Conservation (phyloP, 2,888 invertebrate genomes). For the Malthinus flaveolus region DNA sequence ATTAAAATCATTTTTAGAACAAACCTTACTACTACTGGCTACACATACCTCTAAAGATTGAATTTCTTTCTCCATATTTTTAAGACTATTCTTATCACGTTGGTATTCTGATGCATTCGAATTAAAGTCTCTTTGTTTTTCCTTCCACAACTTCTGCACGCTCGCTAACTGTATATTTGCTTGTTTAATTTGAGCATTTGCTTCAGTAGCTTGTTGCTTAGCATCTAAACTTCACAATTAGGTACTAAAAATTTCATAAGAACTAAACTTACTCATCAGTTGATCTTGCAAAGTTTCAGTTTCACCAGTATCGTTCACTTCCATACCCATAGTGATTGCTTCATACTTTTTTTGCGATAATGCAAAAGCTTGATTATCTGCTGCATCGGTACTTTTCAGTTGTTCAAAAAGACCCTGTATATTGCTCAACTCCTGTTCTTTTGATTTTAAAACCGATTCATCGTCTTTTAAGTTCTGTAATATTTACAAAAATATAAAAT, state of each 20-base stretch:
- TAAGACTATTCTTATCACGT: slow-evolving; percentile 64
- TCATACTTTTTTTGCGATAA: slow-evolving; percentile 80
- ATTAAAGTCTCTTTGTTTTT: slow-evolving; percentile 69
- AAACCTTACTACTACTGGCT: slow-evolving; percentile 6
- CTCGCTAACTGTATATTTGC: slow-evolving; percentile 75
- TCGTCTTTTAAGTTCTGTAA: slow-evolving; percentile 66
- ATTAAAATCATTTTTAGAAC: slow-evolving; percentile 38
- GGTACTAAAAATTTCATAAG: slow-evolving; percentile 19
- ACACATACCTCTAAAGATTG: slow-evolving; percentile 60
- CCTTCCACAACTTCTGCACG: slow-evolving; percentile 63
- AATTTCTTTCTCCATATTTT: slow-evolving; percentile 61
- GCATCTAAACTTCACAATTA: slow-evolving; percentile 59
- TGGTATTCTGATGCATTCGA: slow-evolving; percentile 68
- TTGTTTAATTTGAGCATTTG: slow-evolving; percentile 78
- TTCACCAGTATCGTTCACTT: slow-evolving; percentile 76
- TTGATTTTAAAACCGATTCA: slow-evolving; percentile 61
- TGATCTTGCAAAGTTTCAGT: slow-evolving; percentile 88
- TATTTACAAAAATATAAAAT: neutral
- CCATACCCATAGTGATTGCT: slow-evolving; percentile 81
- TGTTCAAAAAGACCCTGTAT: slow-evolving; percentile 66
- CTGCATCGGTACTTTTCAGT: slow-evolving; percentile 68
- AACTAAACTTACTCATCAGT: slow-evolving; percentile 68
- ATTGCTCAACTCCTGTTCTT: slow-evolving; percentile 64
- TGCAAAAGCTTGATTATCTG: slow-evolving; percentile 68
- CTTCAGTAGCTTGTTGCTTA: slow-evolving; percentile 73